phyloP scores from a whole-genome alignment of 2,113 vertebrate species.

The Corvus moneduloides region DNA sequence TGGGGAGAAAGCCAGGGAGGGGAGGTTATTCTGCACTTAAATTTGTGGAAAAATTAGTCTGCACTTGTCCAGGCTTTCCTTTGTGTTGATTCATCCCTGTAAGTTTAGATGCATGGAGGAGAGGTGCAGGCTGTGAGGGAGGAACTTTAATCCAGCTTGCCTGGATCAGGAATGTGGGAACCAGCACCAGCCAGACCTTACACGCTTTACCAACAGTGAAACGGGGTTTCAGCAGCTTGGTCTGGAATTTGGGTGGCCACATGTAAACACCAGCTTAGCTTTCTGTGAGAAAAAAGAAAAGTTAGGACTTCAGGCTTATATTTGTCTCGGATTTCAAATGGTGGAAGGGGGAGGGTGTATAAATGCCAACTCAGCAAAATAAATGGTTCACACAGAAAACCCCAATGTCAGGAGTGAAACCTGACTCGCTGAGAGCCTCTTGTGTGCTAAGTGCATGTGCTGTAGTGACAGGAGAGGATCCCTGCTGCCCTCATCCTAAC shows the following conservation, averaged over 20 bases:
- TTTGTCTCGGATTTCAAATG: slow-evolving; percentile 30
- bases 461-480: not conserved
- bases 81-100: not conserved
- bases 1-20: not conserved
- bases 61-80: slow-evolving; percentile 43
- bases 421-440: not conserved
- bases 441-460: not conserved
- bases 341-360: not conserved
- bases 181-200: not conserved
- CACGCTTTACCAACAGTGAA: not conserved
- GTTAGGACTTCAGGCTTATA: not conserved
- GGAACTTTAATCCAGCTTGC: not conserved
- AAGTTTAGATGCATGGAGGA: slow-evolving; percentile 7
- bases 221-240: not conserved
- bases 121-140: not conserved
- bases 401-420: not conserved
- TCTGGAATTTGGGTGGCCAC: slow-evolving; percentile 22
- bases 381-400: not conserved
- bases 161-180: not conserved
- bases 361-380: slow-evolving; percentile 2
- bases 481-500: not conserved
- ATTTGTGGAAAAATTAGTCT: not conserved
- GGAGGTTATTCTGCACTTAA: not conserved
- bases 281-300: not conserved
- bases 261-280: not conserved